Conservation (phyloP, 2,113 vertebrate species). For the Columba livia region DNA sequence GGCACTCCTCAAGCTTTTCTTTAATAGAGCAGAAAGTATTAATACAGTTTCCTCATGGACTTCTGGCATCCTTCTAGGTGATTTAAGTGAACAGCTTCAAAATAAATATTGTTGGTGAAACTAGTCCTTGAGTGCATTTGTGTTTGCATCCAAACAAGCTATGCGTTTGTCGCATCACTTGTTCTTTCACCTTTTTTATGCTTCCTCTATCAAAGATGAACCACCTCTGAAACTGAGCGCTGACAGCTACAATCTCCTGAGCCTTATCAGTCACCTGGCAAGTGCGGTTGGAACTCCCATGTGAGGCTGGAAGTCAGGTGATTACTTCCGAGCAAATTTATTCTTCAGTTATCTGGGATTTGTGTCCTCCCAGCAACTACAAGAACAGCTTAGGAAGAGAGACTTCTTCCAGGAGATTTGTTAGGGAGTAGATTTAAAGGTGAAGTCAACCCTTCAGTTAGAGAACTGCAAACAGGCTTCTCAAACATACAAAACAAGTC, state of each 20-base stretch:
- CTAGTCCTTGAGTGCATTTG: neutral
- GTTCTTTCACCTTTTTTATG: neutral
- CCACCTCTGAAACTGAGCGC: neutral
- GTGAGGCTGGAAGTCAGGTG: neutral
- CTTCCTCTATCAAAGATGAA: neutral
- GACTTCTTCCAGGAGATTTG: neutral
- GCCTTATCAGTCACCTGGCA: neutral
- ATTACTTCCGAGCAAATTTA: neutral
- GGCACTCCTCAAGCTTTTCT: neutral
- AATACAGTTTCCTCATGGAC: neutral
- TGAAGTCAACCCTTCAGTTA: neutral
- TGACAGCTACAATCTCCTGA: neutral
- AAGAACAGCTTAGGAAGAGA: neutral
- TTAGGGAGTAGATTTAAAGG: neutral
- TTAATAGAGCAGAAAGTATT: neutral
- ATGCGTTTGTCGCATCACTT: neutral
- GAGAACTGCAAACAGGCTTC: neutral
- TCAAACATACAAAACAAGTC: neutral
- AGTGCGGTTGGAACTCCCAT: accelerated
- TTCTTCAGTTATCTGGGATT: neutral
- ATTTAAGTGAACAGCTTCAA: neutral
- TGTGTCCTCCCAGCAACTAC: neutral
- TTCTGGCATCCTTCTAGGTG: neutral
- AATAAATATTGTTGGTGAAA: neutral
- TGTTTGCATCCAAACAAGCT: neutral